Percentiles rank a stretch among this genome's conserved stretches.
Conservation (phyloP, 2,888 invertebrate species). For the Dryomyza anilis region DNA sequence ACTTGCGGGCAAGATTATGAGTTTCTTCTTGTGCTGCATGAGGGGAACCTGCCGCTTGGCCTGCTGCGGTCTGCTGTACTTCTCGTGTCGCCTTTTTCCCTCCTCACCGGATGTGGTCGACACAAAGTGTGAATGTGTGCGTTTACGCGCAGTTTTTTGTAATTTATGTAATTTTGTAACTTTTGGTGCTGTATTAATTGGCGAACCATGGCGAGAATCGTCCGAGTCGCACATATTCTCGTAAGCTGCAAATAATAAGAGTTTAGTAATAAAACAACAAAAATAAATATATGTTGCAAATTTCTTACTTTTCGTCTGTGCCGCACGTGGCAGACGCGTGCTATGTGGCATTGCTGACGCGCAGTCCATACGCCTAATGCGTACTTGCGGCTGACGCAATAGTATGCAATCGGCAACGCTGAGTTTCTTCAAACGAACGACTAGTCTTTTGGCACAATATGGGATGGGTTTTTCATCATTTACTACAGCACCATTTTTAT, state of each 20-base stretch:
- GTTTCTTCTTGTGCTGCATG: too few relatives aligned
- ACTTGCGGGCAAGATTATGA: slow-evolving; percentile 33
- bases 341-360: background rate
- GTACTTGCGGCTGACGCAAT: slow-evolving; percentile 37
- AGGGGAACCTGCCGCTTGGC: too few relatives aligned
- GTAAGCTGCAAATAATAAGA: too few relatives aligned
- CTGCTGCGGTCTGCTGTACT: background rate
- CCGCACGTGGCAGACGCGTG: background rate
- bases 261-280: too few relatives aligned
- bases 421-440: slow-evolving; percentile 24
- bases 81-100: background rate
- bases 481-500: too few relatives aligned
- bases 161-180: too few relatives aligned
- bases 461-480: too few relatives aligned
- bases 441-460: too few relatives aligned
- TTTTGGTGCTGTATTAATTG: slow-evolving; percentile 25
- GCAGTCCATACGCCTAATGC: slow-evolving; percentile 29
- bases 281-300: too few relatives aligned
- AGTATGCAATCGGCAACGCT: slow-evolving; percentile 28
- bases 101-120: slow-evolving; percentile 29
- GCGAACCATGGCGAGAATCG: background rate
- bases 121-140: slow-evolving; percentile 2
- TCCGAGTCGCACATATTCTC: too few relatives aligned
- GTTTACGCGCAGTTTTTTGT: background rate
- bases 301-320: background rate